Evolutionary conservation across 1,140 invertebrate species (phyloP).

Genomic region (Pseudoatta argentina): DNA sequence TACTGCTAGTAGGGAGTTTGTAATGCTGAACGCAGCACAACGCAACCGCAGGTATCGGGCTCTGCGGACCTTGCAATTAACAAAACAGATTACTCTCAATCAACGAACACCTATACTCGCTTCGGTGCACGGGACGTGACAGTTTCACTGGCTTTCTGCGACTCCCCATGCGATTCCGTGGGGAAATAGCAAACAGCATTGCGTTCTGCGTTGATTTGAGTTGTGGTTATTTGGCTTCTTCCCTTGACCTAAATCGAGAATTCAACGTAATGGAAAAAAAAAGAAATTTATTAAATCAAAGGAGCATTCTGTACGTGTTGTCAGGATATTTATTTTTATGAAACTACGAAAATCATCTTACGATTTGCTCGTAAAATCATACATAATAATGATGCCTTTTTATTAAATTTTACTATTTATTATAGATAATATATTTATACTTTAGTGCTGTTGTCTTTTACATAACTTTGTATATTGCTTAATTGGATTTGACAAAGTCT

Average conservation of each 20-base stretch:
- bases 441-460: neutral
- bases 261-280: neutral
- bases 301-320: too few relatives aligned
- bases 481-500: slow-evolving; percentile 25
- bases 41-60: slow-evolving; percentile 81
- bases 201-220: slow-evolving; percentile 22
- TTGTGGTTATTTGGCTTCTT: neutral
- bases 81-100: slow-evolving; percentile 84
- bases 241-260: neutral
- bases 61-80: slow-evolving; percentile 83
- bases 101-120: slow-evolving; percentile 78
- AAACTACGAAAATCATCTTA: neutral
- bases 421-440: neutral
- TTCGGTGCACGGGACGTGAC: slow-evolving; percentile 45
- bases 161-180: slow-evolving; percentile 36
- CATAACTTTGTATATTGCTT: neutral
- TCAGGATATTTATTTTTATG: slow-evolving; percentile 1
- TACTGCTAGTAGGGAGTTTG: slow-evolving; percentile 50
- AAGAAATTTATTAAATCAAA: neutral
- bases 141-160: slow-evolving; percentile 67
- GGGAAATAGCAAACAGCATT: slow-evolving; percentile 47
- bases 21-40: slow-evolving; percentile 78
- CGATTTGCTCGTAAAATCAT: neutral
- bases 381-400: neutral
- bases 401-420: neutral